Conservation (phyloP, 2,113 vertebrate genomes). For the Ochotona princeps region DNA sequence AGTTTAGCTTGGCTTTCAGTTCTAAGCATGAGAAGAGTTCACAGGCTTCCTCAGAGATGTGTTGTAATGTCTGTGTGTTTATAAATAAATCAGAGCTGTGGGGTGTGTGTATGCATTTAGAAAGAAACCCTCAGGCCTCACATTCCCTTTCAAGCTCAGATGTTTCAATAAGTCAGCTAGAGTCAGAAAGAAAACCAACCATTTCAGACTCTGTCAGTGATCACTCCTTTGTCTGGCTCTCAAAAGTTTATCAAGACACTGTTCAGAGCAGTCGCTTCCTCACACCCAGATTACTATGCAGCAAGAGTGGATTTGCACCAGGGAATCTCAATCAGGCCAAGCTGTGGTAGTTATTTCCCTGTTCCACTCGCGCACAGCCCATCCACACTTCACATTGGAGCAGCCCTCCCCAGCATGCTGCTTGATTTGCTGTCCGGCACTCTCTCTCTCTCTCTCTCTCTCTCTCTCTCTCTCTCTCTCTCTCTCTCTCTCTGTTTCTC, state of each 20-base stretch:
- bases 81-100: slow-evolving; percentile 44
- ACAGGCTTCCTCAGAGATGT: neutral
- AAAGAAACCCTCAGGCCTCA: slow-evolving; percentile 49
- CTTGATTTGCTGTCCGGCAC: neutral
- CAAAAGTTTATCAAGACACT: slow-evolving; percentile 19
- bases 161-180: neutral
- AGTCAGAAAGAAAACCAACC: slow-evolving; percentile 28
- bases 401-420: neutral
- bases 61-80: slow-evolving; percentile 50
- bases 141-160: slow-evolving; percentile 8
- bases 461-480: too few relatives aligned
- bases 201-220: neutral
- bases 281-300: neutral
- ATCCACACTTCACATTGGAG: fast-evolving
- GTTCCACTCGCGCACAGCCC: neutral
- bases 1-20: neutral
- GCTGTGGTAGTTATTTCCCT: too few relatives aligned
- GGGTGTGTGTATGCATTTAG: neutral
- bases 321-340: neutral
- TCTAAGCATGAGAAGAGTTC: slow-evolving; percentile 19
- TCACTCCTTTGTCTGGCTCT: slow-evolving; percentile 2
- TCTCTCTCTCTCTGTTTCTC: too few relatives aligned
- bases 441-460: neutral
- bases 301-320: neutral
- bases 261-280: neutral